Base-by-base conservation (phyloP, 2,888 invertebrate species). In the Diplazon laetatorius region DNA sequence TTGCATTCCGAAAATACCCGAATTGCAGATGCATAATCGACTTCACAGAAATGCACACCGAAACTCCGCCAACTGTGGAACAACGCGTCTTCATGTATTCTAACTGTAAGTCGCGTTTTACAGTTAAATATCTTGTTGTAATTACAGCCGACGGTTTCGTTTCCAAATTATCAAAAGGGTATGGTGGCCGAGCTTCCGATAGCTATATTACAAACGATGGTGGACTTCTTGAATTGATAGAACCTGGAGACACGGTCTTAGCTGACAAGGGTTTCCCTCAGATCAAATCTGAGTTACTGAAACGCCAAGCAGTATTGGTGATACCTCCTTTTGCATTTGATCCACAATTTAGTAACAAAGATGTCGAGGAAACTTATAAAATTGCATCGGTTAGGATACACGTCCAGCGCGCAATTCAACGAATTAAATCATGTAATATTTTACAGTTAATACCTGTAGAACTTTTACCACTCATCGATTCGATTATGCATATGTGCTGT, bases 151-250 rank as follows among this genome's bases (percentile, higher is more conserved):
- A 59, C 48, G 84, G 85, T 18, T 57, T 66, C 9, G 83, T 86
- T 20, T 73, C 76, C 18, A 82, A 83, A 60, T 22, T 85, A 6
- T 85, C 84, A 9, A 83, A 85, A 69, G 80, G 80, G 3, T 85
- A 83, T 62, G 84, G 84, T 8, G 84, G 83, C 16, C 16, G 79
- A 46, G 46, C 80, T 2, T 82, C 80, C 12, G 83, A 86, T 66
- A 62, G 80, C 52, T 85, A 70, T 46, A 85, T 86, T 37, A 72
- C 65, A 2, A 83, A 85, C 66, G 83, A 84, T 73, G 78, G 75
- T 16, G 82, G 83, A 10, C 83, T 86, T 76, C 12, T 84, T 1
- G 46, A 84, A 6, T 73, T 83, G 39, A 16, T 85, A 1, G 83
- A 84, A 68, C 73, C 80, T 8, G 80, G 68, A 5, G 82, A 82